Percentiles rank a stretch among this genome's conserved stretches.
phyloP scores from a whole-genome alignment of 2,888 invertebrate species.

The Nephrotoma flavescens region DNA sequence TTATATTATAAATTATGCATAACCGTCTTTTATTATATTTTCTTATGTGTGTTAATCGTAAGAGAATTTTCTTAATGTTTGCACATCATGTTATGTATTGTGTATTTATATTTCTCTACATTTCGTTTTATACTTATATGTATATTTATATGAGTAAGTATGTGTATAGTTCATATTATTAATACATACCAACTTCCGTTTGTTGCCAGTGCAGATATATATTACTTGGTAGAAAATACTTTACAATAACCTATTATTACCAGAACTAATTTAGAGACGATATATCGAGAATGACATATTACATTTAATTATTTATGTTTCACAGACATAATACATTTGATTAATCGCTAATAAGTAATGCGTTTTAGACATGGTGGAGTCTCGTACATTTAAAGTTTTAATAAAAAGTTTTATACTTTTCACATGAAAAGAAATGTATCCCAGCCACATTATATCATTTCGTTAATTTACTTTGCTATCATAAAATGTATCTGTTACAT shows the following conservation, averaged over 20 bases:
- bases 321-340: neutral
- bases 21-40: neutral
- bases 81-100: neutral
- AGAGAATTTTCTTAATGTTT: neutral
- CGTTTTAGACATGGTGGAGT: neutral
- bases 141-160: neutral
- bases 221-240: neutral
- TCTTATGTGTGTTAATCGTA: neutral
- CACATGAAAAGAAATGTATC: neutral
- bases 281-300: neutral
- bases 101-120: neutral
- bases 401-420: neutral
- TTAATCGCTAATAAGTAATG: neutral
- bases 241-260: neutral
- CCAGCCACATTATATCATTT: neutral
- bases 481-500: neutral
- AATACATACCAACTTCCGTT: neutral
- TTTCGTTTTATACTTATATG: neutral
- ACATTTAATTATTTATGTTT: neutral
- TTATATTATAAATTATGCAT: neutral
- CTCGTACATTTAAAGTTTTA: neutral
- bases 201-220: neutral
- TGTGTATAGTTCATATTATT: neutral
- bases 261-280: neutral
- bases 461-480: neutral